Base-by-base conservation (phyloP, 2,113 vertebrate genomes). In the Anguilla rostrata region DNA sequence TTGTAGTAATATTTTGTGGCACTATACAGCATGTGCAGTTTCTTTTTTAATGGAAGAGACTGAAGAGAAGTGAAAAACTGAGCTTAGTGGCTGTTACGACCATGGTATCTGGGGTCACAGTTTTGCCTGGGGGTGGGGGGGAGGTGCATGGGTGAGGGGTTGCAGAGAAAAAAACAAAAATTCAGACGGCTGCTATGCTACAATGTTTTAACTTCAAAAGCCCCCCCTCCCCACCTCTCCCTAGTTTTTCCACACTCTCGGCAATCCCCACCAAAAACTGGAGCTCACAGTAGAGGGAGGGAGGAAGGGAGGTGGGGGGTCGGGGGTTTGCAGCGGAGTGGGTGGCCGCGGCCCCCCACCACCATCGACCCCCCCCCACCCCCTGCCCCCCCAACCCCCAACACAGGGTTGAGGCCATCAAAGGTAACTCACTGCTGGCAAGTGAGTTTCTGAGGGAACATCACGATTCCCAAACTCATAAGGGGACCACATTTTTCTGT, bases 151-250 rank as follows among this genome's bases (percentile, higher is more conserved):
- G 71, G 26, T n/a, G 71, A 26, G n/a, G 71, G n/a, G 26, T 15
- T n/a, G n/a, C 6, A 75, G 22, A n/a, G 84, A 84, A 82, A 39
- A 84, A 34, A 75, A 84, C 80, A 49, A 56, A 80, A 81, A 78
- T 81, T 83, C 85, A 85, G 78, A 84, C 41, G 46, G 71, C 83
- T 86, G 83, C 78, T 49, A 83, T 78, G 85, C 75, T 53, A 81
- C 81, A 86, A 81, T 81, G 41, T 83, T 88, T 83, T 22, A 85
- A 89, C 56, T 84, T 87, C 80, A 75, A 75, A 29, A 53, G 12
- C 1, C 49, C 7, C 9, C 49, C 49, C 49, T 11, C 49, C 84
- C 53, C 22, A 43, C 40, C 43, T 34, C 57, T 60, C 22, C 60
- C 8, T 66, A 0, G 26, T 75, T 75, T 71, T 75, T 66, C 39